A percentile compares a stretch with the other conserved stretches of the same genome.
These are phyloP conservation scores for Nymphalis urticae DNA, from an alignment of 2,888 invertebrate genomes.

Conservation along the genomic window DNA sequence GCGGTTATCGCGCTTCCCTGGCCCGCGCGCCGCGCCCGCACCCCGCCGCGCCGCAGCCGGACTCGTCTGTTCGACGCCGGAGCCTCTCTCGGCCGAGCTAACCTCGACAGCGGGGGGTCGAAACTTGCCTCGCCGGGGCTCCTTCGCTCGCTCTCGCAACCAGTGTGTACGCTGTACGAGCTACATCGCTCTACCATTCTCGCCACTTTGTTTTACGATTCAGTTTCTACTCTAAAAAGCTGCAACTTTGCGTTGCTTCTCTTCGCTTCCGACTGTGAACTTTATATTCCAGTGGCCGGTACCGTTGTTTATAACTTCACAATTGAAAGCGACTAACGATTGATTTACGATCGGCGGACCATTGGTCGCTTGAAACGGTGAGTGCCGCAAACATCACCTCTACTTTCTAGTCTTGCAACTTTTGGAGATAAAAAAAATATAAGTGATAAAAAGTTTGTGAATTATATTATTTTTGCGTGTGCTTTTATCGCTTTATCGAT, in stretches of 20 bases:
- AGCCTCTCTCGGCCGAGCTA: constrained; percentile 74
- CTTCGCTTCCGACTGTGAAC: constrained; percentile 53
- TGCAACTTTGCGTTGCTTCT: constrained; percentile 63
- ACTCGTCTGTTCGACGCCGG: constrained; percentile 71
- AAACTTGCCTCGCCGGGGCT: constrained; percentile 52
- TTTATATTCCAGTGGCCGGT: constrained; percentile 56
- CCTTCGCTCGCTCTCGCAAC: constrained; percentile 43
- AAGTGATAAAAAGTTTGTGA: constrained; percentile 7
- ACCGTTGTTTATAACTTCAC: constrained; percentile 53
- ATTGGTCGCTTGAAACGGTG: constrained; percentile 68
- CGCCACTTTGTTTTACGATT: constrained; percentile 55
- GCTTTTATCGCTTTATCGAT: constrained; percentile 33
- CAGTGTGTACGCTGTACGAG: constrained; percentile 51
- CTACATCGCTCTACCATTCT: constrained; percentile 48
- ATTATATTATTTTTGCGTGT: constrained; percentile 29
- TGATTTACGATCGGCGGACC: constrained; percentile 61
- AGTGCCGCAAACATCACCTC: constrained; percentile 44
- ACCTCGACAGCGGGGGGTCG: constrained; percentile 79
- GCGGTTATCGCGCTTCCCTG: constrained; percentile 72
- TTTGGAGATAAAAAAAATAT: constrained; percentile 43
- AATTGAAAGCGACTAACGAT: constrained; percentile 60
- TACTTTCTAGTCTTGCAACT: constrained; percentile 43
- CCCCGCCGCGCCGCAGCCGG: constrained; percentile 56
- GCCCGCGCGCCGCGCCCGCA: constrained; percentile 45
- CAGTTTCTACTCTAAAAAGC: constrained; percentile 68